Evolutionary conservation across 2,888 invertebrate genomes (phyloP).

Genomic region (Cabera pusaria): DNA sequence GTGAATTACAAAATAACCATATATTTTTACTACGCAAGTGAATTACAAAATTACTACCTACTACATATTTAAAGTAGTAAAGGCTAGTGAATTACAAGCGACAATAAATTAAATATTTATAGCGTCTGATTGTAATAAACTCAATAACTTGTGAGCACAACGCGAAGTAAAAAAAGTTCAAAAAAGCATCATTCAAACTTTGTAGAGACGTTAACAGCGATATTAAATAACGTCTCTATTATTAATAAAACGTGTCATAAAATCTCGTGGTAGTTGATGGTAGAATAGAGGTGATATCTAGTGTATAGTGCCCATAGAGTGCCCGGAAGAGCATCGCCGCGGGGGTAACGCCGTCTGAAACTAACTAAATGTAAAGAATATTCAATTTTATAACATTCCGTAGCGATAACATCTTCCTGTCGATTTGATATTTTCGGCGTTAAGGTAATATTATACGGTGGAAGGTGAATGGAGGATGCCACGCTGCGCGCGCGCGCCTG

Average conservation of each 20-base stretch:
- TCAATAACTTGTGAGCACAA: slow-evolving; percentile 49
- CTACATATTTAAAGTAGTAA: no score
- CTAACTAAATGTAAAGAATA: slow-evolving; percentile 68
- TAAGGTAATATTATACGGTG: slow-evolving; percentile 74
- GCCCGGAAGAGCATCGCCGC: slow-evolving; percentile 66
- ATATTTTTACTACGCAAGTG: neutral
- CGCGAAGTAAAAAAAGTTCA: slow-evolving; percentile 45
- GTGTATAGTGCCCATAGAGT: slow-evolving; percentile 31
- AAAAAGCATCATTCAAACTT: slow-evolving; percentile 53
- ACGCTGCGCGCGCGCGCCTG: slow-evolving; percentile 71
- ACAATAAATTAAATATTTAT: slow-evolving; percentile 60
- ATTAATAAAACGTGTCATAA: slow-evolving; percentile 70
- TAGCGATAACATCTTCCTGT: slow-evolving; percentile 78
- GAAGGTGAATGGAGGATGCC: slow-evolving; percentile 67
- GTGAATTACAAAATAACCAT: slow-evolving; percentile 13
- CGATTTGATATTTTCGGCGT: slow-evolving; percentile 82
- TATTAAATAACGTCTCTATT: slow-evolving; percentile 81
- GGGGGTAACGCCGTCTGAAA: slow-evolving; percentile 53
- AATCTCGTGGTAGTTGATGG: slow-evolving; percentile 45
- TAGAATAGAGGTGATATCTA: slow-evolving; percentile 33
- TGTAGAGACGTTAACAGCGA: slow-evolving; percentile 74
- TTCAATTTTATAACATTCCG: slow-evolving; percentile 81
- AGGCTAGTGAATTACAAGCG: slow-evolving; percentile 18
- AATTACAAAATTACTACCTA: slow-evolving; percentile 17
- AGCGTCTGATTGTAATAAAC: slow-evolving; percentile 50